phyloP scores from a whole-genome alignment of 2,888 invertebrate species.

The Deroplatys truncata region DNA sequence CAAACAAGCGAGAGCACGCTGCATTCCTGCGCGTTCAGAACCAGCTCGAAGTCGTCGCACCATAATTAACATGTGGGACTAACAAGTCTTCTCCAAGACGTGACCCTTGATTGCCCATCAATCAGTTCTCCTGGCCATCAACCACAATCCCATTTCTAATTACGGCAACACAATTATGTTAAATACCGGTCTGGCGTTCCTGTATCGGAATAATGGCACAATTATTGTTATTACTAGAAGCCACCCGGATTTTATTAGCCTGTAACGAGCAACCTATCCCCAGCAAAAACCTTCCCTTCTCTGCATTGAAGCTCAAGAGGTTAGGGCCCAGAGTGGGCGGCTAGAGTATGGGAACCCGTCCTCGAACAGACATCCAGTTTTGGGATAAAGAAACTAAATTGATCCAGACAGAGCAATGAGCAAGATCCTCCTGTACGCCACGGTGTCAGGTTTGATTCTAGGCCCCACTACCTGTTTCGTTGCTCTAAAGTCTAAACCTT shows the following conservation, averaged over 20 bases:
- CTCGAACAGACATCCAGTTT: neutral
- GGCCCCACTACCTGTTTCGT: no score
- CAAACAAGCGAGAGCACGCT: neutral
- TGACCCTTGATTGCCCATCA: constrained; percentile 16
- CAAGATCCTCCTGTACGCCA: no score
- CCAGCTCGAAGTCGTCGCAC: neutral
- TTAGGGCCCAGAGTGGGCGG: neutral
- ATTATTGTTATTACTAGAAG: neutral
- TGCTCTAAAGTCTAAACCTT: no score
- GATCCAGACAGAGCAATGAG: no score
- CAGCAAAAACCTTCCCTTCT: neutral
- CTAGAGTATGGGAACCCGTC: neutral
- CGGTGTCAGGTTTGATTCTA: no score
- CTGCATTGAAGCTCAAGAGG: neutral
- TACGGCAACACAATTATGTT: neutral
- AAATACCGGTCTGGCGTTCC: neutral
- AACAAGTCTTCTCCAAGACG: constrained; percentile 2
- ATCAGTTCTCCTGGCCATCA: constrained; percentile 10
- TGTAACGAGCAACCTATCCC: neutral
- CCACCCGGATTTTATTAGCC: neutral
- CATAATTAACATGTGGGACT: constrained; percentile 14
- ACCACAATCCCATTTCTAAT: neutral
- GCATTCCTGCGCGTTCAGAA: constrained; percentile 4
- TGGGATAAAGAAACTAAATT: neutral
- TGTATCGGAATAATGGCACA: neutral